Conservation (phyloP, 2,888 invertebrate genomes). For the Stenodera caucasica region DNA sequence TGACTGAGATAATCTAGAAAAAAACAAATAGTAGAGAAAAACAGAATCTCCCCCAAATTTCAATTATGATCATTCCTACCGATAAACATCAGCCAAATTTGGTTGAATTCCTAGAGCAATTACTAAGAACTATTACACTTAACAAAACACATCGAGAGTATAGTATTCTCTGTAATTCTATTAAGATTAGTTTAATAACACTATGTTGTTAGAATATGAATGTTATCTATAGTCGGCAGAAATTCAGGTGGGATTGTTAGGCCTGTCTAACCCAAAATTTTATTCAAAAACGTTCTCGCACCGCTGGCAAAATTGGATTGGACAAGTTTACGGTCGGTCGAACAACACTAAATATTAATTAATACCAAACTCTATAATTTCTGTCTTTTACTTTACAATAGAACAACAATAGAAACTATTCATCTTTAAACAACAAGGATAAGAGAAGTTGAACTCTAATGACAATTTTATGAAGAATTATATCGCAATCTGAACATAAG, state of each 20-base stretch:
- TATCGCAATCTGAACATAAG: constrained; percentile 22
- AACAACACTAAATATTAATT: constrained; percentile 39
- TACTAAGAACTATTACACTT: constrained; percentile 30
- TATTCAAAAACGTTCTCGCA: constrained; percentile 2
- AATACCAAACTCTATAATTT: constrained; percentile 34
- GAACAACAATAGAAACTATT: constrained; percentile 6
- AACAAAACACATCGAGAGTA: constrained; percentile 29
- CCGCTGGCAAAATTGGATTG: constrained; percentile 21
- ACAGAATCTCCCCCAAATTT: background rate
- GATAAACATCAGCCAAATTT: constrained; percentile 31
- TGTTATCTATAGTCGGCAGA: constrained; percentile 34
- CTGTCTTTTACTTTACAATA: constrained; percentile 24
- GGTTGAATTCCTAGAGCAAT: constrained; percentile 29
- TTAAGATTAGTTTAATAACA: constrained; percentile 34
- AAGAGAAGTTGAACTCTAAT: constrained; percentile 12
- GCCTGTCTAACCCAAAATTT: background rate
- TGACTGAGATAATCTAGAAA: background rate
- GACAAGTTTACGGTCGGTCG: constrained; percentile 28
- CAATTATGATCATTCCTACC: constrained; percentile 5
- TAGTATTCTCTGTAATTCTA: constrained; percentile 30
- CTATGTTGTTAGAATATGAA: constrained; percentile 32
- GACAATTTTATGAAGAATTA: constrained; percentile 33
- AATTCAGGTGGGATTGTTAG: constrained; percentile 27
- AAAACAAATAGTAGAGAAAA: background rate
- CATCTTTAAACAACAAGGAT: background rate